Base-by-base conservation (phyloP, 1,140 invertebrate species). In the Drosophila pectinifera region DNA sequence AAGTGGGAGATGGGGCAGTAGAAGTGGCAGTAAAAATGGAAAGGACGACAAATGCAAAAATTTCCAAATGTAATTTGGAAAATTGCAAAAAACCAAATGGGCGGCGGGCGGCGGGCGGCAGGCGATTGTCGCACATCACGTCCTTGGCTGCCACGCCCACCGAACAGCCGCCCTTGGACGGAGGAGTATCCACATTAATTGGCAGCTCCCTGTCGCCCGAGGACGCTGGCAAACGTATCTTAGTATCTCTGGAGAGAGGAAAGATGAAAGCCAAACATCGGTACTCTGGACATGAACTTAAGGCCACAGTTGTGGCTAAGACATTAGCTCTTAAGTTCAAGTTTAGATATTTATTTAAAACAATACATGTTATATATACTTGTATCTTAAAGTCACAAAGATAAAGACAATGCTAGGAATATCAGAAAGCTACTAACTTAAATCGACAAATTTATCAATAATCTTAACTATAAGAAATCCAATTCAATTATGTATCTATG, bases 31-130 rank as follows among this genome's bases (percentile, higher is more conserved):
- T 28, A 48, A 28, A 46, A 78, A 48, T 63, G 64, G 38, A 73
- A 62, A 55, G 51, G 54, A 45, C 45, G 49, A 45, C 45, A 68
- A 80, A 69, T 80, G 81, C 81, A 84, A 85, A 53, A 84, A 85
- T 65, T 68, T 61, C 56, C 53, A 81, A 86, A 85, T 86, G 81
- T 85, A 86, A 86, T 85, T 85, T 85, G 67, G 78, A 85, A 84
- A 85, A 85, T 86, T 80, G 82, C 68, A 48, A 58, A 48, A 49
- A 61, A 68, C 49, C 41, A 48, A 64, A 53, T 65, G 64, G 61
- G 43, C 39, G 10, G 13, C 11, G 61, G 38, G 28, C 48, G 42
- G 20, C n/a, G 8, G 62, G 28, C 28, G 28, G 28, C 28, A 3
- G 55, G 54, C 48, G 38, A 5, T 14, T n/a, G 36, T 34, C 49